phyloP scores from a whole-genome alignment of 1,140 invertebrate species.

The Yoshiicerus persimilis region DNA sequence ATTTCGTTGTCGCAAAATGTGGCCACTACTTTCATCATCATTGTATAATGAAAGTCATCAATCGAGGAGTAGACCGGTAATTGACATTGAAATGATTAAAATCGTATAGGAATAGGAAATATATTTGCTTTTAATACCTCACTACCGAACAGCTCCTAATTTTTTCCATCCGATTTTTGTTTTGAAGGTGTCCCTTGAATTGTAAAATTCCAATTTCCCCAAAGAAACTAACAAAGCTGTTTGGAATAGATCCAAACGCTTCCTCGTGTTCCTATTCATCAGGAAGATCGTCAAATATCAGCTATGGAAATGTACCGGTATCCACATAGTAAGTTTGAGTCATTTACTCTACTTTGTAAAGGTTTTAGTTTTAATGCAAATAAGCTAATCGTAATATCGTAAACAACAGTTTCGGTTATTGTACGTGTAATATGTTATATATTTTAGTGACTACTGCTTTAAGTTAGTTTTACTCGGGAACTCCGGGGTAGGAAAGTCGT shows the following conservation, averaged over 20 bases:
- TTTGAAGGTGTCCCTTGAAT: conserved; percentile 32
- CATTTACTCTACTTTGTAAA: no score
- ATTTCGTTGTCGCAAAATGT: conserved; percentile 39
- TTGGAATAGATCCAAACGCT: conserved; percentile 36
- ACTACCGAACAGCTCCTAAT: neutral
- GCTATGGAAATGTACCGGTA: neutral
- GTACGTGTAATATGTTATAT: neutral
- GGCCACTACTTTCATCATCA: conserved; percentile 40
- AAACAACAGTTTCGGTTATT: neutral
- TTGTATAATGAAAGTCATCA: conserved; percentile 34
- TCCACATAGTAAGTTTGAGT: neutral
- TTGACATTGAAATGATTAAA: neutral
- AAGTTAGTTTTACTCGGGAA: conserved; percentile 48
- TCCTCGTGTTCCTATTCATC: neutral
- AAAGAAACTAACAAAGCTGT: conserved; percentile 40
- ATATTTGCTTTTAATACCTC: neutral
- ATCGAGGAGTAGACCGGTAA: conserved; percentile 20
- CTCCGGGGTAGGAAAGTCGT: conserved; percentile 46
- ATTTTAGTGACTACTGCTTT: conserved; percentile 37
- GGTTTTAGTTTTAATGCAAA: no score
- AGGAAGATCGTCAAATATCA: neutral
- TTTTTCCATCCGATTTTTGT: no score
- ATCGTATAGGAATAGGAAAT: neutral
- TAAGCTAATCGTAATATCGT: no score
- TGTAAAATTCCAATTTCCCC: conserved; percentile 25